Base-by-base conservation (phyloP, 2,797 vertebrate species). In the Hydrocynus forskahlii region DNA sequence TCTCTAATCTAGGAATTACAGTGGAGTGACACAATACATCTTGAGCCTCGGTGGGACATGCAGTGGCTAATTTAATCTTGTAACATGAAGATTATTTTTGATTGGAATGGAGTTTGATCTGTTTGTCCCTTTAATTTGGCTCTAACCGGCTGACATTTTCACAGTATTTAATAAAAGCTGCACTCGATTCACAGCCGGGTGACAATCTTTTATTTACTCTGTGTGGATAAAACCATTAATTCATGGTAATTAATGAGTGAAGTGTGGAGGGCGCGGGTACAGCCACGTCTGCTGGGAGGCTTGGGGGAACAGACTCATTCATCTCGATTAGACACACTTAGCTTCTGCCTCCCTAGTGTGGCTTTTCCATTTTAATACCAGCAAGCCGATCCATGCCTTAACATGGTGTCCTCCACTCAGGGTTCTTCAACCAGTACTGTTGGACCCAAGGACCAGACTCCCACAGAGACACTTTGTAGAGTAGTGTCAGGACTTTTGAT, bases 181-280 rank as follows among this genome's bases (percentile, higher is more conserved):
- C 85, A 89, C 89, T 89, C 87, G 86, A 90, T 89, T 83, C 85
- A 85, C 78, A 71, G 76, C 87, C 35, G 43, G 84, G 87, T 91
- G 91, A 89, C 92, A 92, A 91, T 92, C 87, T 91, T 91, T 92
- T 92, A 93, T 93, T 92, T 93, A 93, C 92, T 90, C 73, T 84
- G 87, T 86, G 85, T 86, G 87, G 90, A 91, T 92, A 91, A 91
- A 92, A 91, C 89, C 90, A 93, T 93, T 92, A 89, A 91, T 94
- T 94, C 88, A 89, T 87, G 85, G 88, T 93, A 92, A 94, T 94
- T 91, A 93, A 93, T 92, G 90, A 92, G 88, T 85, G 86, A 90
- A 87, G 86, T 86, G 89, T 88, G 86, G 80, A 83, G 87, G 70
- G 84, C 82, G 80, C 77, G 83, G 83, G 83, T 84, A 87, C 85